These are phyloP conservation scores for Acyrthosiphon pisum DNA, from an alignment of 1,140 invertebrate genomes.

Conservation along the genomic window DNA sequence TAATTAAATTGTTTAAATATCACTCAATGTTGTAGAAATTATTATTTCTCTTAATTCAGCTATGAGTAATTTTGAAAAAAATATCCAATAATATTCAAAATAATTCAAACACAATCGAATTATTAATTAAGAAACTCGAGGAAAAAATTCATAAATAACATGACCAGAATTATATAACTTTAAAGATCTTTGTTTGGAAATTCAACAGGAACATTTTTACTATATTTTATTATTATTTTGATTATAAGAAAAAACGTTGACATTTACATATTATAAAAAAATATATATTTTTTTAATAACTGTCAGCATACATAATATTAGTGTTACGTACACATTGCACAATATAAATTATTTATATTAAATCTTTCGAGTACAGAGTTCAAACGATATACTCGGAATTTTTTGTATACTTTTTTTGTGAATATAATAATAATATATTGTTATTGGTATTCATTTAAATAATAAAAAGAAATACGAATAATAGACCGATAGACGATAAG, in stretches of 20 bases:
- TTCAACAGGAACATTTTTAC: background rate
- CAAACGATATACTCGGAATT: constrained; percentile 11
- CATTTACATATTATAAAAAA: constrained; percentile 14
- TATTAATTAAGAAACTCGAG: background rate
- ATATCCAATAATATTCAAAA: background rate
- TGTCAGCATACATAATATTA: constrained; percentile 28
- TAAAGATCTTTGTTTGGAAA: background rate
- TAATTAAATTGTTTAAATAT: background rate
- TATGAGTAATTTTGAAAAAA: background rate
- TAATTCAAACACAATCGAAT: background rate
- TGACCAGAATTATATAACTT: constrained; percentile 3
- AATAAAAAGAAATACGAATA: constrained; percentile 22
- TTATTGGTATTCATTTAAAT: constrained; percentile 37
- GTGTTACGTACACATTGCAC: constrained; percentile 28
- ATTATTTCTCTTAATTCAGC: background rate
- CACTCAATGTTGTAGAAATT: background rate
- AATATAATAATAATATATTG: constrained; percentile 39
- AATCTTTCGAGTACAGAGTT: constrained; percentile 5
- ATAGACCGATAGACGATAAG: constrained; percentile 39
- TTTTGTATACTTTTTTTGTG: constrained; percentile 5
- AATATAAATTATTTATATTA: constrained; percentile 35
- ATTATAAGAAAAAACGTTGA: background rate
- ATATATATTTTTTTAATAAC: constrained; percentile 30
- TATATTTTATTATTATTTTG: background rate
- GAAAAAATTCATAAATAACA: background rate